phyloP scores from a whole-genome alignment of 1,140 invertebrate genomes.

The Scaptomyza graminum region DNA sequence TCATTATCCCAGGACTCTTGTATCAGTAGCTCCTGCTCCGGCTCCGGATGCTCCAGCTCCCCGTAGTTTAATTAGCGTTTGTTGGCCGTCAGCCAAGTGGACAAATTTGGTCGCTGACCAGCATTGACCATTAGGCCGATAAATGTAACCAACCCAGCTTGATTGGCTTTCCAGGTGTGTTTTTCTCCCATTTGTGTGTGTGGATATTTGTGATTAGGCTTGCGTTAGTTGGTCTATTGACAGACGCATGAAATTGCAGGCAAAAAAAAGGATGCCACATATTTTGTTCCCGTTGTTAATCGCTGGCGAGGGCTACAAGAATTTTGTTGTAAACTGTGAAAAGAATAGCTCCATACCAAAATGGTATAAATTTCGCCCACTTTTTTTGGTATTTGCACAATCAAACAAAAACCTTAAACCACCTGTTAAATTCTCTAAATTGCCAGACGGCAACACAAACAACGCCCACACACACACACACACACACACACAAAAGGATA shows the following conservation, averaged over 20 bases:
- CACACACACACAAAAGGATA: not conserved
- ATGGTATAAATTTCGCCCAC: not conserved
- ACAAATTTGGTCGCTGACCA: constrained; percentile 61
- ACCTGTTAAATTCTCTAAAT: constrained; percentile 50
- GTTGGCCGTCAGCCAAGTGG: constrained; percentile 68
- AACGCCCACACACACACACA: constrained; percentile 13
- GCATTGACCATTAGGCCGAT: constrained; percentile 66
- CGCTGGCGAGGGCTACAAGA: too few species aligned
- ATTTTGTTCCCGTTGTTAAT: not conserved
- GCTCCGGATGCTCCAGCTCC: constrained; percentile 9
- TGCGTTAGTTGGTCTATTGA: constrained; percentile 13
- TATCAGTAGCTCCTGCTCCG: constrained; percentile 40
- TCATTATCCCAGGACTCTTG: constrained; percentile 64
- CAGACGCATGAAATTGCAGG: constrained; percentile 23
- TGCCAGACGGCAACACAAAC: constrained; percentile 18
- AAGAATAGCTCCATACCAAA: too few species aligned
- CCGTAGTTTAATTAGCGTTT: constrained; percentile 74
- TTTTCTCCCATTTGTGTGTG: not conserved
- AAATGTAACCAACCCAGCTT: constrained; percentile 19
- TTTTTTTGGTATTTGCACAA: not conserved
- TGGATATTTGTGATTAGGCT: constrained; percentile 50
- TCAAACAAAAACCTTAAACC: constrained; percentile 15
- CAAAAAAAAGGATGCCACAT: constrained; percentile 7
- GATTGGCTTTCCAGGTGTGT: constrained; percentile 42
- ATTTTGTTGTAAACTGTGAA: too few species aligned